Evolutionary conservation across 2,797 vertebrate species (phyloP).

Genomic region (Podarcis lilfordi): DNA sequence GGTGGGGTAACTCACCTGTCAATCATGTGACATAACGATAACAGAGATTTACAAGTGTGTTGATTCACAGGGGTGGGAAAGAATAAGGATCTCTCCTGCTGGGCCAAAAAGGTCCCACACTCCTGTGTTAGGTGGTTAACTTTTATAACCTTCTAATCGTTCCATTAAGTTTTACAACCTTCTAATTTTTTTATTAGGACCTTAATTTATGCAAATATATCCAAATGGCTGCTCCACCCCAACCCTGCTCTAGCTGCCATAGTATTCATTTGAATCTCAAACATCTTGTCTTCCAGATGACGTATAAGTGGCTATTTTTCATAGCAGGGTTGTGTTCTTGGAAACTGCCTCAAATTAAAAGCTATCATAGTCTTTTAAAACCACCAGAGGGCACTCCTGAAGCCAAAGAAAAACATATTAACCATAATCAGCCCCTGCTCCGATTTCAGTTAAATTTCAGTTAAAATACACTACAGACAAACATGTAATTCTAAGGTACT

Average conservation of each 20-base stretch:
- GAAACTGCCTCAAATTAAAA: neutral
- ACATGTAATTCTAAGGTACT: neutral
- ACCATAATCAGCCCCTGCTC: too few species aligned
- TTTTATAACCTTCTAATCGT: too few species aligned
- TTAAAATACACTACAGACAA: neutral
- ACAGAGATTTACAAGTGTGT: too few species aligned
- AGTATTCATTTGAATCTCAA: neutral
- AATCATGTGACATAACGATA: too few species aligned
- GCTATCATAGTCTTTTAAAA: neutral
- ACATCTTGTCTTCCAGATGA: neutral
- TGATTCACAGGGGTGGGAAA: too few species aligned
- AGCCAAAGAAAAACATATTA: neutral
- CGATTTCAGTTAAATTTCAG: neutral
- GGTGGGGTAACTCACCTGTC: too few species aligned
- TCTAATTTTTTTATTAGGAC: neutral
- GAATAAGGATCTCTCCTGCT: too few species aligned
- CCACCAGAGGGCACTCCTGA: conserved; percentile 2
- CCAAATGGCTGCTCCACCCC: neutral
- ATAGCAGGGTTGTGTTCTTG: neutral
- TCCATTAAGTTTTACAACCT: too few species aligned
- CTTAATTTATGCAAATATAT: neutral
- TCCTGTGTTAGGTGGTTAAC: too few species aligned
- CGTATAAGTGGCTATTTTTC: neutral
- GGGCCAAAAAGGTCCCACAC: too few species aligned
- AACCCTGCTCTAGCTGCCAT: neutral